Base-by-base conservation (phyloP, 2,888 invertebrate genomes). In the Itoplectis maculator region DNA sequence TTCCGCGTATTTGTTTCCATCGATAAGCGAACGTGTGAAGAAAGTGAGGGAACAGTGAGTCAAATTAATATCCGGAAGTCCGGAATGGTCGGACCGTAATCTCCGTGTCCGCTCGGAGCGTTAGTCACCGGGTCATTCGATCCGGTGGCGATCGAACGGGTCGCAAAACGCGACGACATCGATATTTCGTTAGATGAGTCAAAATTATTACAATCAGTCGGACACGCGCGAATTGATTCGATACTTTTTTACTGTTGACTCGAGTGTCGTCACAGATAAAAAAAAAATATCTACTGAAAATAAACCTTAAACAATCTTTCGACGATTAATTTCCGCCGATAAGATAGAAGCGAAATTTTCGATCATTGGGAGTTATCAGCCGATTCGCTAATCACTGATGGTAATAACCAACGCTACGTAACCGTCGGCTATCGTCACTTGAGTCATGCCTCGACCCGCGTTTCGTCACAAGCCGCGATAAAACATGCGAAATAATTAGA, bases 401-500 rank as follows among this genome's bases (percentile, higher is more conserved):
- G 9, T 40, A 51, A 74, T 66, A 51, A 18, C 51, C 20, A n/a
- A 11, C 8, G 49, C 51, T 63, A 51, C 40, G 40, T 74, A 74
- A 74, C 20, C 40, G 51, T 35, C 11, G 51, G 13, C 13, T 37
- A 15, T 59, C 59, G 42, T 18, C 37, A 45, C 54, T 77, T 77
- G 72, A 75, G 42, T 75, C 75, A 77, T 73, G n/a, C n/a, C n/a
- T 66, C 18, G 35, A 59, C 18, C n/a, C 23, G 49, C 42, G 56
- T 70, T 37, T 59, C 42, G 45, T 73, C 61, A 49, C 63, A n/a
- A n/a, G 45, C 66, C 15, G 35, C 49, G 66, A 81, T 73, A 73
- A 81, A 81, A 54, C 15, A 54, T 61, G 47, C 51, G 49, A 76
- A 72, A 68, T 40, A 81, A 77, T 76, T 65, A 72, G 59, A 81